Base-by-base conservation (phyloP, 2,888 invertebrate genomes). In the Frankliniella fusca region DNA sequence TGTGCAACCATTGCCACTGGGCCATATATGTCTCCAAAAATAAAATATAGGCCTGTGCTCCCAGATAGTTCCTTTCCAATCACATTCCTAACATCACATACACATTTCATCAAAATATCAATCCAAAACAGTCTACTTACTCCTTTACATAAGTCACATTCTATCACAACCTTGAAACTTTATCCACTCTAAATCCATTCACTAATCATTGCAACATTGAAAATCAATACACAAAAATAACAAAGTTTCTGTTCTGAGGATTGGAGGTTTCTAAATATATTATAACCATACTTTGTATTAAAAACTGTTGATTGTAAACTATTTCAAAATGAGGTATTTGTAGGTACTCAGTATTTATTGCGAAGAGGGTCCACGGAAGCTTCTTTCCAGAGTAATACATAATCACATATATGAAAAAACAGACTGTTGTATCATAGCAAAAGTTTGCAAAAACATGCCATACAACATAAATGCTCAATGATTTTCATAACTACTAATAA, bases 291-390 rank as follows among this genome's bases (percentile, higher is more conserved):
- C n/a, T 11, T 70, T 70, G 23, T 70, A 70, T 70, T 70, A 23
- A 70, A 70, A 70, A 20, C 23, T 15, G 15, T 54, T 12, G 38
- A 54, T 54, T 54, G 54, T 54, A 3, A 70, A n/a, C 70, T 70
- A 70, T 70, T 70, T 70, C n/a, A 70, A 70, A 70, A 70, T 70
- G 70, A 70, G 70, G 70, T 70, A 70, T 70, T 70, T 20, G 23
- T 70, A 70, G 70, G 70, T 70, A 70, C 70, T 70, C 70, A 70
- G 70, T 70, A 70, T 70, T 70, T n/a, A n/a, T n/a, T 70, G 70
- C 70, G 70, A 70, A 70, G 70, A 70, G 23, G 70, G 70, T n/a
- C 11, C 20, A 20, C 5, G 5, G 70, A 70, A n/a, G 23, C 23
- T n/a, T n/a, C 70, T 70, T 70, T 70, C n/a, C 54, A 54, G 18